Base-by-base conservation (phyloP, 2,113 vertebrate species). In the Hippocampus guttulatus region DNA sequence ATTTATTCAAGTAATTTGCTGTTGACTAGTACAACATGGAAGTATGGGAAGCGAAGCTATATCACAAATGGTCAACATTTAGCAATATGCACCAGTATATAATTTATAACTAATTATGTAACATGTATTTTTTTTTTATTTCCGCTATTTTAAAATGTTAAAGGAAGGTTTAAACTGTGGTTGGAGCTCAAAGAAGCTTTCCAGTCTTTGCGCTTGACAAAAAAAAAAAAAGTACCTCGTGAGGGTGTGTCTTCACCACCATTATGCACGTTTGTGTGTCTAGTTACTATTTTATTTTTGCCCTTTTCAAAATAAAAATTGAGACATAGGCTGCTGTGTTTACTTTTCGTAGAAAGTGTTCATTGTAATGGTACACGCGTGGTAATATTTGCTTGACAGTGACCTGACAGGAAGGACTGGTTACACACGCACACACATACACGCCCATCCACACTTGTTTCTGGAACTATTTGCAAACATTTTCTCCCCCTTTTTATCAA, bases 241-340 rank as follows among this genome's bases (percentile, higher is more conserved):
- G 57, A 52, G n/a, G n/a, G 33, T 11, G 41, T 57, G 45, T 23
- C 25, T 64, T 20, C 23, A 27, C 2, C 18, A n/a, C 38, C 9
- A 21, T n/a, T 4, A 1, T 65, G 33, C 43, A 18, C 21, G 33
- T 6, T 21, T 10, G 33, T 25, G 40, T 23, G 10, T 7, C 23
- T 8, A 49, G 47, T 20, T 5, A 25, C 18, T 8, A 18, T 57
- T 64, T 20, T 82, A 75, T 87, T 82, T 68, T 83, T 79, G 88
- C 21, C 23, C 20, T 65, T 65, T 65, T 65, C 15, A 70, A 75
- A 88, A 87, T 88, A 88, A 85, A 3, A 58, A 75, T 81, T 77
- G 74, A 67, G 74, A 73, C 3, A 52, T 43, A 1, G 0, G 8
- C 47, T 52, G 1, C 43, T 14, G 4, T 62, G 30, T 40, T 38